phyloP scores from a whole-genome alignment of 1,140 invertebrate species.

The Cecropterus lyciades region DNA sequence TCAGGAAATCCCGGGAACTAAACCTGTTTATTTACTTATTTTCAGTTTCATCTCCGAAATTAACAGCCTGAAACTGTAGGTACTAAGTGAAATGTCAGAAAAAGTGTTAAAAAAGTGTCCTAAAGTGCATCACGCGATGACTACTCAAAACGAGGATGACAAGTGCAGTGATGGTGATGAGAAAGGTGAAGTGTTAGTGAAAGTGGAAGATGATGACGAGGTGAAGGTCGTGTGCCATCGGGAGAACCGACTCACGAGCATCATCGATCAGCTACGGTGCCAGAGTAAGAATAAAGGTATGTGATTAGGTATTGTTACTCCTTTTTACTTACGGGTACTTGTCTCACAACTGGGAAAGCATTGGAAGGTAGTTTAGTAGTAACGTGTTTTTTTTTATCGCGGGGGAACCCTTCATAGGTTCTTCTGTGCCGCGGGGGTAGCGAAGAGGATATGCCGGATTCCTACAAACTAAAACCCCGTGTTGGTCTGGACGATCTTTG shows the following conservation, averaged over 20 bases:
- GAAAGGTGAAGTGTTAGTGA: constrained; percentile 60
- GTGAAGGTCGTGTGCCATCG: constrained; percentile 49
- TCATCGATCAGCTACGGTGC: constrained; percentile 78
- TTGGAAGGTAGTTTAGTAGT: too few species aligned
- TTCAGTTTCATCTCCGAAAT: not conserved
- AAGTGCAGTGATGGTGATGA: constrained; percentile 44
- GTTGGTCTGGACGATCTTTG: too few species aligned
- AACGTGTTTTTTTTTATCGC: too few species aligned
- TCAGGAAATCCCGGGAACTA: too few species aligned
- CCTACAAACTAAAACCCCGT: too few species aligned
- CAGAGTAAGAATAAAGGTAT: constrained; percentile 77
- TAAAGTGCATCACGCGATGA: constrained; percentile 26
- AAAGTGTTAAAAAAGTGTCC: constrained; percentile 29
- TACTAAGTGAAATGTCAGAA: constrained; percentile 26
- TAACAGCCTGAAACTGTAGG: not conserved
- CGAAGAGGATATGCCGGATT: too few species aligned
- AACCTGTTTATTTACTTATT: not conserved
- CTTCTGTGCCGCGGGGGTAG: too few species aligned
- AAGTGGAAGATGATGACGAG: constrained; percentile 59
- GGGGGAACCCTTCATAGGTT: too few species aligned
- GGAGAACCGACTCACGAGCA: constrained; percentile 74
- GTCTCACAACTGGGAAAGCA: too few species aligned
- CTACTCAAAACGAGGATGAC: constrained; percentile 34
- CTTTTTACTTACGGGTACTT: too few species aligned
- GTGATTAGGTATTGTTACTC: too few species aligned